Conservation (phyloP, 2,113 vertebrate genomes). For the Bufo gargarizans region DNA sequence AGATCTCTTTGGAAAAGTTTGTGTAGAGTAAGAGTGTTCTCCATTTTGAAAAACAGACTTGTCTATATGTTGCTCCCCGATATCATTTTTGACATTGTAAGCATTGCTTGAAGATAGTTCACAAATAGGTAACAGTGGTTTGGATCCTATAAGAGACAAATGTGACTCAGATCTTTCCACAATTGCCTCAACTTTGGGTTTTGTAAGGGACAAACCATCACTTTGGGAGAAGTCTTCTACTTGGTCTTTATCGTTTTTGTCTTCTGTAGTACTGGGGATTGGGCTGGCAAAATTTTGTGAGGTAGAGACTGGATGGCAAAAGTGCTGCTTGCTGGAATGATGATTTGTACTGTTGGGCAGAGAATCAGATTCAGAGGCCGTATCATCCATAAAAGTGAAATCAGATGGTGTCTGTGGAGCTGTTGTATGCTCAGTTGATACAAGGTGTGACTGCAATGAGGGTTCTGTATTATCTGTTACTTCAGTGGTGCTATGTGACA, state of each 20-base stretch:
- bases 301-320: constrained; percentile 73
- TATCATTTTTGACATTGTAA: constrained; percentile 50
- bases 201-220: constrained; percentile 63
- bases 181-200: constrained; percentile 56
- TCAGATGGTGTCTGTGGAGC: constrained; percentile 90
- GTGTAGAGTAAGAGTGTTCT: constrained; percentile 50
- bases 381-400: constrained; percentile 88
- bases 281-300: constrained; percentile 76
- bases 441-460: constrained; percentile 85
- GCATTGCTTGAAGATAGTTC: constrained; percentile 59
- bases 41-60: constrained; percentile 27
- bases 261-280: constrained; percentile 61
- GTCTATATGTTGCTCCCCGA: constrained; percentile 55
- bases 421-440: constrained; percentile 90
- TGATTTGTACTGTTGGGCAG: constrained; percentile 77
- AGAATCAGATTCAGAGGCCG: constrained; percentile 85
- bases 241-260: constrained; percentile 34
- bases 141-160: constrained; percentile 63
- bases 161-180: constrained; percentile 49
- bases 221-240: constrained; percentile 56
- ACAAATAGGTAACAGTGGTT: constrained; percentile 62
- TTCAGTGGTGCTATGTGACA: constrained; percentile 80
- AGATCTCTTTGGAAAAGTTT: constrained; percentile 60
- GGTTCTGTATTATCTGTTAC: constrained; percentile 80
- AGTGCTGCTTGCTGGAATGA: constrained; percentile 68